Evolutionary conservation across 1,140 invertebrate genomes (phyloP).

Genomic region (Drosophila nasuta): DNA sequence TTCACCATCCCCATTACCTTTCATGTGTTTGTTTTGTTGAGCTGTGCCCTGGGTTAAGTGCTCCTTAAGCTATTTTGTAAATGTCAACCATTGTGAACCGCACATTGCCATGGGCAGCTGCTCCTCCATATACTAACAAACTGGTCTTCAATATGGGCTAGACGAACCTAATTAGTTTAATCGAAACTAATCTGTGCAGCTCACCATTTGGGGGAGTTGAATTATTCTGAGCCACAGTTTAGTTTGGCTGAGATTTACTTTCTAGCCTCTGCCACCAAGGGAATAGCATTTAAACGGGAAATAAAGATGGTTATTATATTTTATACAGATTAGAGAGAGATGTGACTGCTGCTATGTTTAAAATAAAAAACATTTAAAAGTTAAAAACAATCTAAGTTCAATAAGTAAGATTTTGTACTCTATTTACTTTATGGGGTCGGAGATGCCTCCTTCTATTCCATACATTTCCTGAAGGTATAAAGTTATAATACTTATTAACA

Average conservation of each 20-base stretch:
- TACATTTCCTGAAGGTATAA: no score
- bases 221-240: neutral
- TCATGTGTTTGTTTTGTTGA: slow-evolving; percentile 43
- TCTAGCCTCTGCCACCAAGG: no score
- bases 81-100: slow-evolving; percentile 43
- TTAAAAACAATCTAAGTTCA: no score
- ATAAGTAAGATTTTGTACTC: no score
- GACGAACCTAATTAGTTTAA: slow-evolving; percentile 1
- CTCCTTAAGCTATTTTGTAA: slow-evolving; percentile 59
- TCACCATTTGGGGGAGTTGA: neutral
- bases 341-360: no score
- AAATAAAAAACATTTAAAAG: no score
- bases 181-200: slow-evolving; percentile 17
- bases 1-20: neutral
- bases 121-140: neutral
- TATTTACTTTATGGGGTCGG: no score
- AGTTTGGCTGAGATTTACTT: neutral
- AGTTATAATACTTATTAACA: no score
- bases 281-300: no score
- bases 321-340: no score
- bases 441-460: no score
- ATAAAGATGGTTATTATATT: no score
- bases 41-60: slow-evolving; percentile 57
- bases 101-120: slow-evolving; percentile 14
- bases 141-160: slow-evolving; percentile 7